Evolutionary conservation across 2,113 vertebrate genomes (phyloP).

Genomic region (Elachura formosa): DNA sequence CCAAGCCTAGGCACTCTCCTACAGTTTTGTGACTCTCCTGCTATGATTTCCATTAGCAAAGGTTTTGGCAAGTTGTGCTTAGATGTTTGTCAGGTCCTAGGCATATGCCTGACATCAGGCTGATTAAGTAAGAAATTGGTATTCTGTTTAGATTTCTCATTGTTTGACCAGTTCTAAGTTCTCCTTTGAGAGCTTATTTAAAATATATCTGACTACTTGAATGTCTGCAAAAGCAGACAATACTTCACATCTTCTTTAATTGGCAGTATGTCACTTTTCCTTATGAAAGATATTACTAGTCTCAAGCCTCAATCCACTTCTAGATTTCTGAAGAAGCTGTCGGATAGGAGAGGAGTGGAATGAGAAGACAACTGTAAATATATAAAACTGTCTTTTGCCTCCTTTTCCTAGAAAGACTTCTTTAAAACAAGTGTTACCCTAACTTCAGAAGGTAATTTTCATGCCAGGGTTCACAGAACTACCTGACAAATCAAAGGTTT

Average conservation of each 20-base stretch:
- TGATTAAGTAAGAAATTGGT: background rate
- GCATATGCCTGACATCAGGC: background rate
- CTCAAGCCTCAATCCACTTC: background rate
- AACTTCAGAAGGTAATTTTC: background rate
- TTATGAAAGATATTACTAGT: background rate
- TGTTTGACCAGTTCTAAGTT: background rate
- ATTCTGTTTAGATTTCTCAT: background rate
- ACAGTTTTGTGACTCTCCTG: background rate
- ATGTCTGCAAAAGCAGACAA: background rate
- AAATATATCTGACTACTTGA: background rate
- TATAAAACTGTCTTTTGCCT: too few relatives aligned
- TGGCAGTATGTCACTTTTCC: background rate
- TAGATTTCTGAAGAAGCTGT: background rate
- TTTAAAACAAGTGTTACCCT: background rate
- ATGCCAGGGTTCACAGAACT: background rate
- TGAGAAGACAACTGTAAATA: background rate
- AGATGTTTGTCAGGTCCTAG: background rate
- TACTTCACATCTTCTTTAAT: background rate
- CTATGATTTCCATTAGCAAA: background rate
- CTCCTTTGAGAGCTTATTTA: background rate
- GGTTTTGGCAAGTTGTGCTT: background rate
- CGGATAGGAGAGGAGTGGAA: background rate
- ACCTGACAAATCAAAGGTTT: background rate
- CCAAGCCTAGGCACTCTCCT: background rate
- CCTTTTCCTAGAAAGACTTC: background rate